phyloP scores from a whole-genome alignment of 1,140 invertebrate genomes.

The Hylaeus volcanicus region DNA sequence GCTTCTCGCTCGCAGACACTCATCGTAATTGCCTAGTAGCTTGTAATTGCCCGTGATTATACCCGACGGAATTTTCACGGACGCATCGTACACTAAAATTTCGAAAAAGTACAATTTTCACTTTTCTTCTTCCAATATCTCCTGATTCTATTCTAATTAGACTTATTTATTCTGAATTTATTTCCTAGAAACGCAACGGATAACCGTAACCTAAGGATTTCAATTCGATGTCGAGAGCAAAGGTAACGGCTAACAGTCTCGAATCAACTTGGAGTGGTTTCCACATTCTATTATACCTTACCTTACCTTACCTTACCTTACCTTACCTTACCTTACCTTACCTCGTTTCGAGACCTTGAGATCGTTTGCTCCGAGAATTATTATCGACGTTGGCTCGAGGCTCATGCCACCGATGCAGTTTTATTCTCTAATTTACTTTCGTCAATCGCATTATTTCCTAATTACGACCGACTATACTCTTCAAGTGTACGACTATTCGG shows the following conservation, averaged over 20 bases:
- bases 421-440: not conserved
- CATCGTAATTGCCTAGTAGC: constrained; percentile 80
- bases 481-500: too few relatives aligned
- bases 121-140: not conserved
- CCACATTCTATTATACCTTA: too few relatives aligned
- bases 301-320: too few relatives aligned
- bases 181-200: not conserved
- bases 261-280: too few relatives aligned
- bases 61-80: constrained; percentile 77
- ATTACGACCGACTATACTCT: too few relatives aligned
- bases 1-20: constrained; percentile 74
- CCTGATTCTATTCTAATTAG: not conserved
- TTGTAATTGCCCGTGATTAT: constrained; percentile 78
- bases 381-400: constrained; percentile 8
- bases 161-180: too few relatives aligned
- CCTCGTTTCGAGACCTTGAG: constrained; percentile 9
- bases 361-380: not conserved
- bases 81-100: constrained; percentile 80
- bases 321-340: not conserved
- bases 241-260: not conserved
- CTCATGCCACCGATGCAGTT: not conserved
- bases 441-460: too few relatives aligned
- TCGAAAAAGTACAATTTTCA: constrained; percentile 15
- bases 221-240: too few relatives aligned
- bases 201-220: not conserved